Evolutionary conservation across 37 sponge, comb jelly and placozoan species (phyloP).

Genomic region (Oopsacas minuta): DNA sequence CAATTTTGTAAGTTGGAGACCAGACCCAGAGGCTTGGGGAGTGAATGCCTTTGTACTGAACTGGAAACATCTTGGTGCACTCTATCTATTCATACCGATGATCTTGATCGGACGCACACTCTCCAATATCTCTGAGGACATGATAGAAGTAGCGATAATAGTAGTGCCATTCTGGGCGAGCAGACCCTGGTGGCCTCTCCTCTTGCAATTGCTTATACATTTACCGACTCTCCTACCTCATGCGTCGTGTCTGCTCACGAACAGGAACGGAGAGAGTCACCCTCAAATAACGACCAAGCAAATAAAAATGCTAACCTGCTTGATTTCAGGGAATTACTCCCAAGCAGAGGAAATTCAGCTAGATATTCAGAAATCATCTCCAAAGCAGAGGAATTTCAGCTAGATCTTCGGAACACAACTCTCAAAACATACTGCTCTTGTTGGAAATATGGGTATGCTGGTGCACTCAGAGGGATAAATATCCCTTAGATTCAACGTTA

Average conservation of each 20-base stretch:
- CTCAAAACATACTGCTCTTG: background rate
- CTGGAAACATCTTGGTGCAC: background rate
- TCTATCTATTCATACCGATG: slow-evolving; percentile 13
- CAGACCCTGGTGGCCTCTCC: slow-evolving; percentile 10
- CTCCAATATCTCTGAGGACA: background rate
- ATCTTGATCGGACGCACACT: slow-evolving; percentile 21
- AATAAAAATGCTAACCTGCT: background rate
- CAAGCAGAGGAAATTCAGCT: background rate
- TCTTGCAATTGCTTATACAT: background rate
- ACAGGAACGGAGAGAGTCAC: background rate
- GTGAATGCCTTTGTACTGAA: background rate
- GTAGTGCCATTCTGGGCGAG: background rate
- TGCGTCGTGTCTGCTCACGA: background rate
- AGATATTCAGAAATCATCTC: background rate
- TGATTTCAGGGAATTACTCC: background rate
- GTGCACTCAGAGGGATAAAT: background rate
- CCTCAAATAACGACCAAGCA: background rate
- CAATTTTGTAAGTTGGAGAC: slow-evolving; percentile 3
- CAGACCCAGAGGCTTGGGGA: background rate
- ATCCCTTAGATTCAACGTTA: background rate
- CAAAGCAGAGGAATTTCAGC: background rate
- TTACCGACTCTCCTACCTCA: background rate
- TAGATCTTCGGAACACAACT: background rate
- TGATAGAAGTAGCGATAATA: background rate
- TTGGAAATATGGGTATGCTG: background rate